Evolutionary conservation across 2,888 invertebrate genomes (phyloP), one percentile per base, ranked within the genome.

Genomic region (Oscheius sp.): DNA sequence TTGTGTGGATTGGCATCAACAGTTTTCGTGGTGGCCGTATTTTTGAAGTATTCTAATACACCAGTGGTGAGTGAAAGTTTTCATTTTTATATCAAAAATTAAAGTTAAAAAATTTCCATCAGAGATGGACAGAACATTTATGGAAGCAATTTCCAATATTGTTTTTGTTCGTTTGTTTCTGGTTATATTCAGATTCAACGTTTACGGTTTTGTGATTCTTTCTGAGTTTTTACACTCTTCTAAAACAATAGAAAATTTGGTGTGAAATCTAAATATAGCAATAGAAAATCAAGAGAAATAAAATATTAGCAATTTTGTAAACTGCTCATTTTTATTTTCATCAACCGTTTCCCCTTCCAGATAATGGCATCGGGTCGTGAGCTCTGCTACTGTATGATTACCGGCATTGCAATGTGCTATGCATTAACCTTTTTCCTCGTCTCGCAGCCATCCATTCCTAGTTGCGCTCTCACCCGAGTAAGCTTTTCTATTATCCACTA

Each of bases 351-450:
- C n/a, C 9, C 32, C 20, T 51, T 73, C 47, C 67, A 82, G 82
- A 91, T 92, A 71, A 92, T 92, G 90, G 92, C 92, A 1, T 91
- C 91, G 0, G 92, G 92, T 0, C 88, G 92, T 12, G 92, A 92
- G 83, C 87, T 92, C 8, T 92, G 92, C 86, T 92, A 92, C 86
- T 91, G 92, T 14, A 89, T 92, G 36, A 73, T 85, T n/a, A 87
- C 89, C 67, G 92, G 92, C 12, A 90, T 92, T 71, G 86, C 91
- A 24, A 88, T 91, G 59, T 91, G 91, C 80, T 92, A 92, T 84
- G 88, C 89, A 49, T 91, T 91, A 87, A 91, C 91, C 5, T 91
- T 92, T 82, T 88, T 91, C 14, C 90, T 92, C 75, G 89, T 92
- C 50, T 89, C 91, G 47, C 89, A 89, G 73, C 92, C 92, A 2